phyloP scores from a whole-genome alignment of 2,888 invertebrate species.

The Melanargia galathea region DNA sequence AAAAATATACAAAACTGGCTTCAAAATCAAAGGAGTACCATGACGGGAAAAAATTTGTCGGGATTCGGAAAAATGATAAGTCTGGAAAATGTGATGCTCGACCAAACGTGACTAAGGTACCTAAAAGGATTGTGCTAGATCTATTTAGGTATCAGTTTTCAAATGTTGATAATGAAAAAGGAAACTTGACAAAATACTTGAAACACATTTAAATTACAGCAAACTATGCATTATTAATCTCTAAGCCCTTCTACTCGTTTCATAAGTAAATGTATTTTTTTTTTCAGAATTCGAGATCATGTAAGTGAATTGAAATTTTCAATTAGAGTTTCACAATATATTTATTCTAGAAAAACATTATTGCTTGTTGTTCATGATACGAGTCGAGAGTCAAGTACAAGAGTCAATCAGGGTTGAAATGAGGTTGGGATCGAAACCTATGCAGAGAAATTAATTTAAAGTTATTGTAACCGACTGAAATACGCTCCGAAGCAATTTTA shows the following conservation, averaged over 20 bases:
- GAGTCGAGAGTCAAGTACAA: no score
- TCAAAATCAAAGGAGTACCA: slow-evolving; percentile 19
- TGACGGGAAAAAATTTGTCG: slow-evolving; percentile 35
- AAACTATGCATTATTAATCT: no score
- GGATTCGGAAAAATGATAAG: slow-evolving; percentile 34
- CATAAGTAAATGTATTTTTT: not conserved
- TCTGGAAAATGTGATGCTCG: slow-evolving; percentile 26
- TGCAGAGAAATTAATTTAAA: slow-evolving; percentile 20
- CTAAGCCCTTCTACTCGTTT: no score
- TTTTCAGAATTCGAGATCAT: slow-evolving; percentile 53
- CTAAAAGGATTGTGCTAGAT: slow-evolving; percentile 23
- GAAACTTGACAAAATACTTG: no score
- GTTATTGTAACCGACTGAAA: slow-evolving; percentile 11
- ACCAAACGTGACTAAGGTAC: slow-evolving; percentile 20
- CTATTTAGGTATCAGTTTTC: not conserved
- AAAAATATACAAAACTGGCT: slow-evolving; percentile 29
- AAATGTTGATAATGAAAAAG: not conserved
- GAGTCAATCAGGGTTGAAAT: slow-evolving; percentile 1
- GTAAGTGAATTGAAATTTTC: slow-evolving; percentile 47
- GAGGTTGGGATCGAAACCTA: slow-evolving; percentile 1
- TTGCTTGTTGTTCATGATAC: not conserved
- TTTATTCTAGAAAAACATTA: not conserved
- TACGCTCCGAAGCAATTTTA: slow-evolving; percentile 3
- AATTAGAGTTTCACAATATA: not conserved
- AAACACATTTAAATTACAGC: no score